These are phyloP conservation scores for Lycodopsis pacificus DNA, from an alignment of 2,797 vertebrate genomes.

Conservation along the genomic window DNA sequence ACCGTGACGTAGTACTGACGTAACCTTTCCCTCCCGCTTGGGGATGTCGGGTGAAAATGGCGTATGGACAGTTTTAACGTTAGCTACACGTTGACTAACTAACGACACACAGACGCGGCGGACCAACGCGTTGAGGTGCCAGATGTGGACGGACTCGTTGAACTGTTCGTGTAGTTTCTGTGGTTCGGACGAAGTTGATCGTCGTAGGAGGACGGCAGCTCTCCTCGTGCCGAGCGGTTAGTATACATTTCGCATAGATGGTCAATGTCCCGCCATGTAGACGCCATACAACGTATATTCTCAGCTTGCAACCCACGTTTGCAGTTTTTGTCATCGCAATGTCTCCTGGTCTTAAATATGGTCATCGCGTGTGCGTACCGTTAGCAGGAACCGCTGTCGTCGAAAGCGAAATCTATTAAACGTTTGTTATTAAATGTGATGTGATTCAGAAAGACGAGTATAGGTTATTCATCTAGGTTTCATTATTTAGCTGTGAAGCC, in stretches of 20 bases:
- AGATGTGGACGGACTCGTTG: rapidly evolving
- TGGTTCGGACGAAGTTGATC: background rate
- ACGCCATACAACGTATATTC: background rate
- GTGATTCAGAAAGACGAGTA: background rate
- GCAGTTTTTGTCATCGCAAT: background rate
- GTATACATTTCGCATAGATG: background rate
- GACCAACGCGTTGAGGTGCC: background rate
- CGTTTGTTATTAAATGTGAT: background rate
- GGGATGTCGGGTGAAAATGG: conserved; percentile 21
- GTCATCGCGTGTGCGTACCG: no score
- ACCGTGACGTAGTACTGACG: background rate
- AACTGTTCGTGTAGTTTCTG: background rate
- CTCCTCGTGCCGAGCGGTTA: background rate
- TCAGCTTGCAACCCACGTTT: no score
- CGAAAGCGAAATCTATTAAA: background rate
- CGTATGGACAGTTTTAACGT: background rate
- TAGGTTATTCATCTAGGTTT: background rate
- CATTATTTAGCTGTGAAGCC: background rate
- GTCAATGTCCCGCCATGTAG: background rate
- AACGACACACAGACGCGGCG: background rate
- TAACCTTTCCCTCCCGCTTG: no score
- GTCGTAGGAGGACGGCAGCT: background rate
- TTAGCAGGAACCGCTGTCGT: background rate
- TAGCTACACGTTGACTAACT: no score
- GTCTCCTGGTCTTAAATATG: background rate